Conservation (phyloP, 2,797 vertebrate genomes). For the Cyclura pinguis region DNA sequence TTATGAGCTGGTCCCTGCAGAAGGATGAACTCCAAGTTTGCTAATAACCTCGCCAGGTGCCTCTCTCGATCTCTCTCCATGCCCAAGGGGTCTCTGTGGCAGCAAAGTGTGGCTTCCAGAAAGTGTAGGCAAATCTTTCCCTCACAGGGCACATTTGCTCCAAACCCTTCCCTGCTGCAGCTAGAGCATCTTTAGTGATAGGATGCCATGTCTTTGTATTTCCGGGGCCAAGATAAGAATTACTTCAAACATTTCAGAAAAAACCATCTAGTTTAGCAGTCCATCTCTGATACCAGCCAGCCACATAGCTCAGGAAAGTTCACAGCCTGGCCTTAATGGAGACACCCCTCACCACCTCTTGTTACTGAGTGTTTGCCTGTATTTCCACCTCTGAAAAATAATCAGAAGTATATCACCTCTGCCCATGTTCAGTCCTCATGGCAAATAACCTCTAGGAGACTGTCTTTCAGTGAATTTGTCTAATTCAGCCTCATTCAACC, state of each 20-base stretch:
- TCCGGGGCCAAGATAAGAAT: not conserved
- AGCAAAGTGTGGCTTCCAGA: conserved; percentile 14
- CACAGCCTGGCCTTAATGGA: not conserved
- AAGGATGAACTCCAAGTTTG: conserved; percentile 74
- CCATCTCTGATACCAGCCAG: not conserved
- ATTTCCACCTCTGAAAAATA: not conserved
- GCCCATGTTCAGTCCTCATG: not conserved
- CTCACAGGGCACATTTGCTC: not conserved
- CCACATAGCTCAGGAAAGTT: not conserved
- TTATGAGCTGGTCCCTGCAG: conserved; percentile 77
- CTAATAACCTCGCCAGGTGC: conserved; percentile 78
- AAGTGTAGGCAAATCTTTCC: not conserved
- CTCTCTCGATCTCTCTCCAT: conserved; percentile 45
- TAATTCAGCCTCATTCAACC: not conserved
- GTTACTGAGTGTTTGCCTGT: not conserved
- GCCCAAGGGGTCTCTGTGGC: conserved; percentile 31
- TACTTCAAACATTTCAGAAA: not conserved
- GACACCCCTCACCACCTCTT: too few relatives aligned
- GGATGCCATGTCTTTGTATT: not conserved
- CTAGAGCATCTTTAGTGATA: not conserved
- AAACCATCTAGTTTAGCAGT: not conserved
- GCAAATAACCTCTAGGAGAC: not conserved
- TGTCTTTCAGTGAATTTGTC: not conserved
- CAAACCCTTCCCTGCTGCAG: not conserved
- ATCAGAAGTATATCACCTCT: not conserved